Conservation (phyloP, 2,797 vertebrate genomes). For the Hypotaenidia okinawae region DNA sequence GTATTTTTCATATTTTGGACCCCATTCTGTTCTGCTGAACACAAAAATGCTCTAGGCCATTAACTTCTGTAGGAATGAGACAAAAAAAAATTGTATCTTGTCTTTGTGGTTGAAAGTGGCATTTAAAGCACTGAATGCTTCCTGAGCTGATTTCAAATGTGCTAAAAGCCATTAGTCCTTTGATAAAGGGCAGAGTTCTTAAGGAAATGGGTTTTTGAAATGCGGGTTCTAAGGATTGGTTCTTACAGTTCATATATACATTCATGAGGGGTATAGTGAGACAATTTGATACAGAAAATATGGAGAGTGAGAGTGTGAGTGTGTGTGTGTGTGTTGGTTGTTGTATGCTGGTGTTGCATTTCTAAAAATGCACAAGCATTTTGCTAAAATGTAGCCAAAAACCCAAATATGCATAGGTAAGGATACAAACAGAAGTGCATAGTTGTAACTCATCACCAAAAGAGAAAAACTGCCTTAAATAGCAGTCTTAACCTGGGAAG, state of each 20-base stretch:
- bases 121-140: neutral
- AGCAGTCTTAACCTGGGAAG: neutral
- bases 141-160: neutral
- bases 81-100: neutral
- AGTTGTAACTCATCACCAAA: neutral
- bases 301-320: neutral
- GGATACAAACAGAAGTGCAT: neutral
- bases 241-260: neutral
- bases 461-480: neutral
- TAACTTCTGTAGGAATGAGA: neutral
- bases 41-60: neutral
- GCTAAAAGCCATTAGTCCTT: neutral
- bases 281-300: neutral
- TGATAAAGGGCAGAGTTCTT: neutral
- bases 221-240: neutral
- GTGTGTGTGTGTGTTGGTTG: neutral
- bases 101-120: neutral
- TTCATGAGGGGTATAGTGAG: neutral
- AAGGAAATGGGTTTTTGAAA: neutral
- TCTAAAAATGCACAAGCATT: neutral
- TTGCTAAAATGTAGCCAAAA: neutral
- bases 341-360: neutral
- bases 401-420: neutral
- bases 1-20: neutral
- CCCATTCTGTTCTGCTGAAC: neutral